Evolutionary conservation across 2,888 invertebrate species (phyloP).

Genomic region (Drosophila buzzatii): DNA sequence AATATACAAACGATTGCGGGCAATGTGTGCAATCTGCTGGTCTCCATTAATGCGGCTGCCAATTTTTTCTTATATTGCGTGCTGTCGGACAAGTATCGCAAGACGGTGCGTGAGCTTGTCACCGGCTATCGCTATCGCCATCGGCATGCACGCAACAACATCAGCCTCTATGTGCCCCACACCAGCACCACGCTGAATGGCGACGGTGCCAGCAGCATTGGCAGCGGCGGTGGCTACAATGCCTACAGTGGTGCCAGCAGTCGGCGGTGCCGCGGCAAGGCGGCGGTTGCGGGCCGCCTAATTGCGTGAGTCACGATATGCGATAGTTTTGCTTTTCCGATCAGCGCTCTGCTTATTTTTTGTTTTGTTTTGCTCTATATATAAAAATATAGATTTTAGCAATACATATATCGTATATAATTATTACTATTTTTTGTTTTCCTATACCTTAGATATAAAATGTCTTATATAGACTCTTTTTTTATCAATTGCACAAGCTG

Average conservation of each 20-base stretch:
- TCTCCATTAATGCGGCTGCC: constrained; percentile 90
- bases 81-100: constrained; percentile 90
- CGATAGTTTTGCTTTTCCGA: neutral
- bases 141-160: constrained; percentile 75
- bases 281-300: constrained; percentile 46
- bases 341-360: neutral
- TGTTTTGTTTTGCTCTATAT: constrained; percentile 3
- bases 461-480: neutral
- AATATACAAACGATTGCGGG: constrained; percentile 86
- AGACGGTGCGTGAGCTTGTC: constrained; percentile 86
- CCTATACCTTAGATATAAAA: constrained; percentile 10
- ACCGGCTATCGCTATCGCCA: constrained; percentile 81
- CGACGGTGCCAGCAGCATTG: constrained; percentile 29
- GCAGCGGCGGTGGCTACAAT: constrained; percentile 30
- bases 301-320: constrained; percentile 49
- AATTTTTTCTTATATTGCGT: constrained; percentile 93
- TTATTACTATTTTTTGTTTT: neutral
- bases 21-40: constrained; percentile 90
- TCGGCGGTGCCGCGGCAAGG: constrained; percentile 65
- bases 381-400: neutral
- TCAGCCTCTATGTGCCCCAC: constrained; percentile 74
- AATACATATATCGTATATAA: constrained; percentile 27
- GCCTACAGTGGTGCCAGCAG: constrained; percentile 55
- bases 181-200: constrained; percentile 70
- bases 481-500: constrained; percentile 3